phyloP scores from a whole-genome alignment of 2,888 invertebrate genomes.

The Cephus pygmeus region DNA sequence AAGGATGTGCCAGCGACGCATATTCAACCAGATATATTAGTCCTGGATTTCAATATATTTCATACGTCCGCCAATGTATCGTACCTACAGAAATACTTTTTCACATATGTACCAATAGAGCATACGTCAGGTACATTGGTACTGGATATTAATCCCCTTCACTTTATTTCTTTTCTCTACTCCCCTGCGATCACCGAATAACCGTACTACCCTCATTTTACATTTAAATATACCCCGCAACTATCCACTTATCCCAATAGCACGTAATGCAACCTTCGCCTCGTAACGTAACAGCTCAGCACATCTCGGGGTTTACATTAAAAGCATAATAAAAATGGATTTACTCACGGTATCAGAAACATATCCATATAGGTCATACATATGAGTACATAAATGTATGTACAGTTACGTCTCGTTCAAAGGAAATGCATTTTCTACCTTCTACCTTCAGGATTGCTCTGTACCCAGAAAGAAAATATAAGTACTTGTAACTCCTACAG shows the following conservation, averaged over 20 bases:
- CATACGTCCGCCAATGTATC: not conserved
- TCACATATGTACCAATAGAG: not conserved
- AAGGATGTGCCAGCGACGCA: not conserved
- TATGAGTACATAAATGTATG: not conserved
- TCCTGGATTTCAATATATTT: not conserved
- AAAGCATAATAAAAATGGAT: not conserved
- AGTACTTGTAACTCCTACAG: not conserved
- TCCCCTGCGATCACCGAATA: not conserved
- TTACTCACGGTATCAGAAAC: not conserved
- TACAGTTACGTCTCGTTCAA: not conserved
- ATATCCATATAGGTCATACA: not conserved
- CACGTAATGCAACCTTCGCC: not conserved
- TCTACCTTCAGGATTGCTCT: not conserved
- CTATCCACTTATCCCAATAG: not conserved
- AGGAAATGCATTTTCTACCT: not conserved
- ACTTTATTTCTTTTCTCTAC: not conserved
- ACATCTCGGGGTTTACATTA: not conserved
- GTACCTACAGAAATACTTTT: not conserved
- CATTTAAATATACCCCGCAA: not conserved
- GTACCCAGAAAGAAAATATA: not conserved
- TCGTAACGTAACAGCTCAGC: not conserved
- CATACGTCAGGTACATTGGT: too few relatives aligned
- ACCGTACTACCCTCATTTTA: not conserved
- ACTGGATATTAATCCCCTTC: not conserved
- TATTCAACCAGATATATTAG: not conserved